Conservation (phyloP, 1,140 invertebrate species). For the Drosophila sp. region DNA sequence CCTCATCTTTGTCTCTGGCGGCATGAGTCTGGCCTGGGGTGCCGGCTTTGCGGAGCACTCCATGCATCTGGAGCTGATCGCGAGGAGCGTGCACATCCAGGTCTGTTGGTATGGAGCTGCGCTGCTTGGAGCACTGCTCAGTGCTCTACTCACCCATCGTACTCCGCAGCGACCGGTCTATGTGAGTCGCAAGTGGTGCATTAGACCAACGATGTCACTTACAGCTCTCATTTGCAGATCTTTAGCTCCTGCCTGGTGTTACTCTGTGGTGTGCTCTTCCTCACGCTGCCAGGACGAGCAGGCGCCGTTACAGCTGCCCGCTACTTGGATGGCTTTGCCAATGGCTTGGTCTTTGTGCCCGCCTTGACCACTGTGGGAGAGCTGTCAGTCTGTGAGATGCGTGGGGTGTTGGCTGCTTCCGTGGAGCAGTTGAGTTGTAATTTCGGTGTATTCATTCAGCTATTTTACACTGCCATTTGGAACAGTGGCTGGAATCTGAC, state of each 20-base stretch:
- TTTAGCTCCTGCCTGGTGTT: constrained; percentile 62
- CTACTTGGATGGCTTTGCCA: constrained; percentile 75
- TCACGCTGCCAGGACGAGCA: constrained; percentile 47
- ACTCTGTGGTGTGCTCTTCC: constrained; percentile 59
- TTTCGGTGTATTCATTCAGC: constrained; percentile 67
- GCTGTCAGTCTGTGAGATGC: constrained; percentile 48
- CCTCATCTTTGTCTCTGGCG: constrained; percentile 72
- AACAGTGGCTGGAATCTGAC: constrained; percentile 40
- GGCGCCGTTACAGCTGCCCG: constrained; percentile 61
- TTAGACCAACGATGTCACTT: neutral
- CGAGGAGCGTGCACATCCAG: constrained; percentile 53
- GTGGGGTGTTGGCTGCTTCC: constrained; percentile 54
- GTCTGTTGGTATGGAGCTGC: constrained; percentile 67
- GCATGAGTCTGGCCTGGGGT: constrained; percentile 78
- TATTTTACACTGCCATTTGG: constrained; percentile 62
- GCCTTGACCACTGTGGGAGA: constrained; percentile 65
- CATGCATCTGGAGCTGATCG: constrained; percentile 37
- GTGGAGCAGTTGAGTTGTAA: constrained; percentile 66
- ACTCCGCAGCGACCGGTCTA: constrained; percentile 61
- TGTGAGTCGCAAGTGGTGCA: constrained; percentile 44
- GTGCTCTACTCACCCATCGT: constrained; percentile 54
- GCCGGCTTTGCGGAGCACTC: constrained; percentile 61
- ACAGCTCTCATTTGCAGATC: constrained; percentile 38
- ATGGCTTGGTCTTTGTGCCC: constrained; percentile 72
- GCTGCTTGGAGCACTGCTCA: constrained; percentile 60